phyloP scores from a whole-genome alignment of 2,113 vertebrate species.

The Oncorhynchus mykiss region DNA sequence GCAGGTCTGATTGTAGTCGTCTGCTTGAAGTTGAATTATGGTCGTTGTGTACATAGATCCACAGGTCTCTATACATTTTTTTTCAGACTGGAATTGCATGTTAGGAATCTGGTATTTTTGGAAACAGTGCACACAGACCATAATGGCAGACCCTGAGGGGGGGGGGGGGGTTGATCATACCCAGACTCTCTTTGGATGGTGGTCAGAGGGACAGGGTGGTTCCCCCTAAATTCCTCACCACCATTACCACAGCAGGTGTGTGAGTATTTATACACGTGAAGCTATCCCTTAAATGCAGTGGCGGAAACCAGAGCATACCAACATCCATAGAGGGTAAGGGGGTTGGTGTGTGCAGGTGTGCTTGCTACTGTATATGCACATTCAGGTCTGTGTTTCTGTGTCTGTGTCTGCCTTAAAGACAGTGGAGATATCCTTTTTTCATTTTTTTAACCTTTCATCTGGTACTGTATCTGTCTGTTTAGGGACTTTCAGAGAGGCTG shows the following conservation, averaged over 20 bases:
- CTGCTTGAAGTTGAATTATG: slow-evolving; percentile 3
- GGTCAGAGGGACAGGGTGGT: neutral
- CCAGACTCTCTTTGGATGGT: slow-evolving; percentile 17
- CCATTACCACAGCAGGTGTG: slow-evolving; percentile 41
- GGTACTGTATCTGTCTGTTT: neutral
- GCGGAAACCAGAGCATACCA: neutral
- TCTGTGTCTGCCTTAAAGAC: neutral
- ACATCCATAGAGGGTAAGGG: neutral
- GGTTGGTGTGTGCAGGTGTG: neutral
- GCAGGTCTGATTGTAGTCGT: neutral
- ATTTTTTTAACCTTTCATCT: neutral
- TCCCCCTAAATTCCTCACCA: slow-evolving; percentile 10
- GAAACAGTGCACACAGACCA: too few species aligned
- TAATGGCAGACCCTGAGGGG: neutral
- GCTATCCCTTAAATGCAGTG: slow-evolving; percentile 24
- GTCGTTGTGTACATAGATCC: neutral
- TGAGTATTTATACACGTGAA: slow-evolving; percentile 35
- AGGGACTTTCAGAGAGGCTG: neutral
- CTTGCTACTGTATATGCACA: neutral
- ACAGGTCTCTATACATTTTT: neutral
- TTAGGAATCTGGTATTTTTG: neutral
- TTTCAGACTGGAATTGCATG: neutral
- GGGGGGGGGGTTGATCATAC: neutral
- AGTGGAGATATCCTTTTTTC: neutral
- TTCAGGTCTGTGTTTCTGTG: neutral